These are phyloP conservation scores for Megaptera novaeangliae DNA, from an alignment of 2,113 vertebrate genomes.

Conservation along the genomic window DNA sequence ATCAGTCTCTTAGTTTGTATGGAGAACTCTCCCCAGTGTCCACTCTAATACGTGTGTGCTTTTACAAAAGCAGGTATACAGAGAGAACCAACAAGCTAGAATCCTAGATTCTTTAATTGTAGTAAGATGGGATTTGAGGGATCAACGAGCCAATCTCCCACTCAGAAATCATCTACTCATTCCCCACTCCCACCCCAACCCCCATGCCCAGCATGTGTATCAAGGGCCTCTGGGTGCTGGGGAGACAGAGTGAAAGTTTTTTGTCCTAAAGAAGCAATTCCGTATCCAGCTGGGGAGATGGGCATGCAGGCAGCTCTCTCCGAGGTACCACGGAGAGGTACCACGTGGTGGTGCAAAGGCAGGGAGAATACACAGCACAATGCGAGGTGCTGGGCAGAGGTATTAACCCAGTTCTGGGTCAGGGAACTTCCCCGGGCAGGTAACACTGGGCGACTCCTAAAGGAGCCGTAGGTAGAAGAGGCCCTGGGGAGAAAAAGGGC, in stretches of 20 bases:
- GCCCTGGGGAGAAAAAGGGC: not conserved
- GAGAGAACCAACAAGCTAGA: not conserved
- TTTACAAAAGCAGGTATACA: not conserved
- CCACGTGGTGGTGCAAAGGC: accelerated
- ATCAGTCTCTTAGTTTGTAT: not conserved
- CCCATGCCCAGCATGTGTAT: accelerated
- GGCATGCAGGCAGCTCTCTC: not conserved
- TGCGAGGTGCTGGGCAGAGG: not conserved
- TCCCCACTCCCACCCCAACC: accelerated
- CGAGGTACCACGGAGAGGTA: not conserved
- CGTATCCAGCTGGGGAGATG: accelerated
- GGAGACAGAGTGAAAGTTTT: not conserved
- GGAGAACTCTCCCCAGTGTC: not conserved
- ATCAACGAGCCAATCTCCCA: not conserved
- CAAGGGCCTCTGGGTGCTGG: not conserved
- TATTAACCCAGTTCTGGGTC: not conserved
- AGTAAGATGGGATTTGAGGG: not conserved
- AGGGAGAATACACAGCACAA: not conserved
- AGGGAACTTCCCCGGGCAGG: not conserved
- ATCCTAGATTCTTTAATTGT: not conserved
- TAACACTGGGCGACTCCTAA: not conserved
- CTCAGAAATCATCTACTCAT: not conserved
- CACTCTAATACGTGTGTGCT: not conserved
- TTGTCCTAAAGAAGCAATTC: not conserved
- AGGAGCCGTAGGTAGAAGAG: not conserved